A percentile compares a stretch with the other conserved stretches of the same genome.
phyloP scores from a whole-genome alignment of 2,888 invertebrate species.

The Tholera decimalis region DNA sequence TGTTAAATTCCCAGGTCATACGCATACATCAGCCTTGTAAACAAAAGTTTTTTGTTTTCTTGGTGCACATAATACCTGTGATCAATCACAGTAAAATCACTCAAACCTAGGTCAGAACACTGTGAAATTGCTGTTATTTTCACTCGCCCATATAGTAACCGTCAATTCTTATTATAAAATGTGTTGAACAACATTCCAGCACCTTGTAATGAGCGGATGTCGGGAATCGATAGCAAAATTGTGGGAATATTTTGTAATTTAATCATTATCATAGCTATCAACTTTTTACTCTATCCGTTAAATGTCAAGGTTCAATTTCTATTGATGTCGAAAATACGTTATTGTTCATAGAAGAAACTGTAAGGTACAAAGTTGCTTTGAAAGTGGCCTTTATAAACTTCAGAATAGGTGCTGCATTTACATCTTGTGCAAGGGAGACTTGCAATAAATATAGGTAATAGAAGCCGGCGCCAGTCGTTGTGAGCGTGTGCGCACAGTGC shows the following conservation, averaged over 20 bases:
- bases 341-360: slow-evolving; percentile 72
- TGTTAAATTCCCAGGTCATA: not conserved
- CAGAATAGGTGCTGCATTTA: slow-evolving; percentile 79
- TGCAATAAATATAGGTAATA: slow-evolving; percentile 81
- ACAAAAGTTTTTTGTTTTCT: slow-evolving; percentile 38
- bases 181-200: slow-evolving; percentile 87
- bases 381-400: slow-evolving; percentile 80
- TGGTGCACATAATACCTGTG: slow-evolving; percentile 43
- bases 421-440: slow-evolving; percentile 78
- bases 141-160: slow-evolving; percentile 74
- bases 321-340: slow-evolving; percentile 63
- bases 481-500: slow-evolving; percentile 71
- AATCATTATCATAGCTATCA: slow-evolving; percentile 53
- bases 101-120: slow-evolving; percentile 56
- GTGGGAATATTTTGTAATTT: slow-evolving; percentile 86
- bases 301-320: slow-evolving; percentile 70
- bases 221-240: slow-evolving; percentile 89
- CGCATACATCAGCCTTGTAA: slow-evolving; percentile 12
- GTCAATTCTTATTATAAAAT: slow-evolving; percentile 84
- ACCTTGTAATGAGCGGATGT: slow-evolving; percentile 90
- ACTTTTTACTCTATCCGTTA: slow-evolving; percentile 66
- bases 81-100: slow-evolving; percentile 62
- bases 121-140: slow-evolving; percentile 75
- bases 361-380: slow-evolving; percentile 76
- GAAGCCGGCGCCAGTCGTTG: slow-evolving; percentile 84